Conservation (phyloP, 2,888 invertebrate genomes). For the Spilarctia lutea region DNA sequence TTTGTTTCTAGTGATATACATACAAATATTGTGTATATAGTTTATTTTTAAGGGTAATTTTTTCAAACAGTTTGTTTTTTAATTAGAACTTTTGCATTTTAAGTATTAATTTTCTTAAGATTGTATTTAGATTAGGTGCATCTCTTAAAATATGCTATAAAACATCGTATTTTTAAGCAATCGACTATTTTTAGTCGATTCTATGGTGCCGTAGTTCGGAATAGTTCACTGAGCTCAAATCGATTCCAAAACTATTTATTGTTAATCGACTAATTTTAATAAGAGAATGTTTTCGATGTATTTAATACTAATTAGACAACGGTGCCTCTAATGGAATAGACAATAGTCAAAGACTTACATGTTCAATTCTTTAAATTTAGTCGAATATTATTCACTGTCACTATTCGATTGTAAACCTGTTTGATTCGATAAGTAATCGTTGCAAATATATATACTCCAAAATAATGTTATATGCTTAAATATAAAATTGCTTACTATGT, state of each 20-base stretch:
- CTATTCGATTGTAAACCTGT: conserved; percentile 21
- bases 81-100: conserved; percentile 3
- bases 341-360: conserved; percentile 51
- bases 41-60: conserved; percentile 11
- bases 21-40: neutral
- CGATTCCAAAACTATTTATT: conserved; percentile 58
- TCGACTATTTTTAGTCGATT: conserved; percentile 32
- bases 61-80: neutral
- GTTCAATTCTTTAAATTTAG: conserved; percentile 36
- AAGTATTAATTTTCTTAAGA: conserved; percentile 10
- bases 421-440: conserved; percentile 17
- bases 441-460: conserved; percentile 20
- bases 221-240: conserved; percentile 56
- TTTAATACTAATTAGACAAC: conserved; percentile 50
- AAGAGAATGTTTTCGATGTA: conserved; percentile 51
- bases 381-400: conserved; percentile 35
- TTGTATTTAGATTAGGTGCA: conserved; percentile 15
- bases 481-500: conserved; percentile 26
- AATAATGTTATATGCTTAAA: conserved; percentile 24
- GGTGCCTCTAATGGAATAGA: conserved; percentile 52
- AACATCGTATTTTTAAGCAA: conserved; percentile 33
- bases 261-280: conserved; percentile 42
- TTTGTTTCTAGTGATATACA: neutral
- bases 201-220: conserved; percentile 44
- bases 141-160: conserved; percentile 18